These are phyloP conservation scores for Ostrea edulis DNA, from an alignment of 1,140 invertebrate species.

Conservation along the genomic window DNA sequence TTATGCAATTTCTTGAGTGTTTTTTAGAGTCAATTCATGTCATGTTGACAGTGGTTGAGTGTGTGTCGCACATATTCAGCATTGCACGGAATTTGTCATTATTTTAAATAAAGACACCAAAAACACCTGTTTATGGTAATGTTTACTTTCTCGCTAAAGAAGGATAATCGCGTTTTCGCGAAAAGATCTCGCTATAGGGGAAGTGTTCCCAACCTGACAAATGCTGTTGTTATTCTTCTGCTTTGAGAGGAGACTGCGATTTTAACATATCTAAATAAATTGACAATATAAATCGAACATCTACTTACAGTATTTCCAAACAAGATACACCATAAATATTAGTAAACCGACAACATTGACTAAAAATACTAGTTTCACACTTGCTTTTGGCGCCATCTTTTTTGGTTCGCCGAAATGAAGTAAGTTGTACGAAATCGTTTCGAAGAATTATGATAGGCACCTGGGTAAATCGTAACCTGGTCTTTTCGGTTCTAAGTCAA, in stretches of 20 bases:
- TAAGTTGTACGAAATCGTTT: not conserved
- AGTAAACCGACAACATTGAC: not conserved
- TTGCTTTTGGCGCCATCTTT: not conserved
- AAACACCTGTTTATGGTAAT: too few species aligned
- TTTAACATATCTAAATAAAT: not conserved
- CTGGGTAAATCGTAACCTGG: too few species aligned
- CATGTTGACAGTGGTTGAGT: not conserved
- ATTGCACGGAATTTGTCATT: too few species aligned
- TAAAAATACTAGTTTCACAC: not conserved
- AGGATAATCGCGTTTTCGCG: too few species aligned
- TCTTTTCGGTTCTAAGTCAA: too few species aligned
- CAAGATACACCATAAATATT: not conserved
- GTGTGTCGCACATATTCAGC: not conserved
- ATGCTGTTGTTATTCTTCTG: not conserved
- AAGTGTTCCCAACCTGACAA: too few species aligned
- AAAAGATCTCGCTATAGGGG: too few species aligned
- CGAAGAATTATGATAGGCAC: too few species aligned
- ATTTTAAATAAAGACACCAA: too few species aligned
- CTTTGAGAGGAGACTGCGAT: not conserved
- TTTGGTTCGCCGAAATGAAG: not conserved
- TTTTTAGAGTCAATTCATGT: too few species aligned
- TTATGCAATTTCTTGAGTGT: too few species aligned
- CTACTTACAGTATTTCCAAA: conserved; percentile 29
- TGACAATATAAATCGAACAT: not conserved
- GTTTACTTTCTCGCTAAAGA: too few species aligned